Evolutionary conservation across 2,888 invertebrate species (phyloP).

Genomic region (Villa cingulata): DNA sequence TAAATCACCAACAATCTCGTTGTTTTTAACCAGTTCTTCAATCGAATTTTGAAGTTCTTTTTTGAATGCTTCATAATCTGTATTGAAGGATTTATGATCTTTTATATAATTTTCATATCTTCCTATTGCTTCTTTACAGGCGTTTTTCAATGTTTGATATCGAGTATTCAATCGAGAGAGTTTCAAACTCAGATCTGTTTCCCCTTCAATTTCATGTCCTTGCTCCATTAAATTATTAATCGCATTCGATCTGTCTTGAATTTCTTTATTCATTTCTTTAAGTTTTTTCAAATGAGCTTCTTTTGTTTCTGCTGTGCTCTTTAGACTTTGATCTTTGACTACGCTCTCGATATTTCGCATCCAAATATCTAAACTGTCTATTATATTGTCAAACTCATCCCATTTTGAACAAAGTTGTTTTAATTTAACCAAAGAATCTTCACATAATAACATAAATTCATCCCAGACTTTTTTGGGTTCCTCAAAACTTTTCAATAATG

Average conservation of each 20-base stretch:
- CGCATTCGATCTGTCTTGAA: conserved; percentile 50
- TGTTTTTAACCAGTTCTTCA: conserved; percentile 53
- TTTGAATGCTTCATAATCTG: conserved; percentile 56
- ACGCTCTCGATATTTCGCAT: conserved; percentile 70
- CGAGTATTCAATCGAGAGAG: conserved; percentile 66
- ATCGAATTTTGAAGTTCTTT: conserved; percentile 62
- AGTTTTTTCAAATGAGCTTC: conserved; percentile 63
- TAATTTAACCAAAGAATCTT: conserved; percentile 55
- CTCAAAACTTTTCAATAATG: conserved; percentile 57
- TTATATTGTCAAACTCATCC: conserved; percentile 63
- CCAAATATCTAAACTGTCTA: conserved; percentile 72
- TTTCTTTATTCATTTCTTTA: conserved; percentile 54
- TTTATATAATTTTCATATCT: conserved; percentile 73
- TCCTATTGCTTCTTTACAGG: conserved; percentile 67
- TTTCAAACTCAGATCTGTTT: conserved; percentile 58
- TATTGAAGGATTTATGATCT: conserved; percentile 72
- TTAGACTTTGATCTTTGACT: conserved; percentile 78
- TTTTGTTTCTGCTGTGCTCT: conserved; percentile 74
- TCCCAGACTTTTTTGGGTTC: conserved; percentile 62
- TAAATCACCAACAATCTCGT: conserved; percentile 76
- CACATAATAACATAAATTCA: conserved; percentile 56
- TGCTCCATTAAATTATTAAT: conserved; percentile 54
- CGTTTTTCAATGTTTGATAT: conserved; percentile 68
- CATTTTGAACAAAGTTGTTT: conserved; percentile 65
- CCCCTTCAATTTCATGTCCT: conserved; percentile 57